A percentile compares a stretch with the other conserved stretches of the same genome.
Conservation (phyloP, 2,113 vertebrate genomes). For the Gallinago media region DNA sequence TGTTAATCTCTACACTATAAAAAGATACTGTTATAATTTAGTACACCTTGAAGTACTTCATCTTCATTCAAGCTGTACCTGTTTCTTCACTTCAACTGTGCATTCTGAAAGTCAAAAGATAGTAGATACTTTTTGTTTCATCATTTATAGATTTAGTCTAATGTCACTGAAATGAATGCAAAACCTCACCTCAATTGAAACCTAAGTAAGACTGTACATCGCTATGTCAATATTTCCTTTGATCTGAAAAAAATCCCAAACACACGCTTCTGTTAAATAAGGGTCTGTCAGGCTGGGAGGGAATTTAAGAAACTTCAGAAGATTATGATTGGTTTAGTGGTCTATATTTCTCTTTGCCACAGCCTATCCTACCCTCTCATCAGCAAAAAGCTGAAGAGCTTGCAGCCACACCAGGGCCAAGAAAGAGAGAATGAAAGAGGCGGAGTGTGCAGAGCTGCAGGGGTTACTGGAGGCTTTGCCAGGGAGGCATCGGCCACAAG, state of each 20-base stretch:
- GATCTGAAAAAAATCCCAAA: not conserved
- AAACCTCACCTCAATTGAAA: not conserved
- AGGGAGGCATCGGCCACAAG: not conserved
- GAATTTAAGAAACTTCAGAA: too few species aligned
- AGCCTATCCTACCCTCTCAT: too few species aligned
- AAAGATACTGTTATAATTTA: not conserved
- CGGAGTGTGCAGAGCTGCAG: not conserved
- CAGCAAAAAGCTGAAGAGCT: not conserved
- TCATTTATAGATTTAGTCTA: not conserved
- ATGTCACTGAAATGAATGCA: not conserved
- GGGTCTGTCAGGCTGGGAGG: not conserved
- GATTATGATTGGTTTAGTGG: too few species aligned
- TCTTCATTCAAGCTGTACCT: not conserved
- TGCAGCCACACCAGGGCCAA: not conserved
- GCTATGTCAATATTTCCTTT: not conserved
- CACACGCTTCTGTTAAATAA: not conserved
- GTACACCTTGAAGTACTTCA: not conserved
- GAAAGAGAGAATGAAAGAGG: rapidly evolving
- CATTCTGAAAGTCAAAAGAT: not conserved
- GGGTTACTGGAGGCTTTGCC: not conserved
- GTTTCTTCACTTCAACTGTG: not conserved
- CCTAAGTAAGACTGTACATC: not conserved
- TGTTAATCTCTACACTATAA: not conserved
- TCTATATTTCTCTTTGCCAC: too few species aligned
- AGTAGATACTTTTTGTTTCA: not conserved